These are phyloP conservation scores for Archocentrus centrarchus DNA, from an alignment of 2,113 vertebrate species.

Conservation along the genomic window DNA sequence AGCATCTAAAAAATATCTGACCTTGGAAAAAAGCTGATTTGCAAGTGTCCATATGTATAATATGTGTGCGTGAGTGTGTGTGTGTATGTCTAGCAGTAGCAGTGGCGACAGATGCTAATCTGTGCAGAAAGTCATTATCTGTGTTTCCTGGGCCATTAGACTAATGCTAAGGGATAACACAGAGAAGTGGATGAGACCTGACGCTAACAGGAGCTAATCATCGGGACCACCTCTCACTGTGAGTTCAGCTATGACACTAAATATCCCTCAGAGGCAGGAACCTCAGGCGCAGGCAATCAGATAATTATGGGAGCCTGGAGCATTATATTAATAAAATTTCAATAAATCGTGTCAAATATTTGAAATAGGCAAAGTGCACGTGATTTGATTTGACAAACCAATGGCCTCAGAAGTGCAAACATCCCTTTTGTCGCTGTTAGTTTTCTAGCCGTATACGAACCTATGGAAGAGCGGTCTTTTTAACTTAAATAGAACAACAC, in stretches of 20 bases:
- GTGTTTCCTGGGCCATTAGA: constrained; percentile 77
- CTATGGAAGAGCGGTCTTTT: not conserved
- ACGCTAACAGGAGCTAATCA: constrained; percentile 77
- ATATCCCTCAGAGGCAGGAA: constrained; percentile 61
- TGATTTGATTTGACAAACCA: constrained; percentile 62
- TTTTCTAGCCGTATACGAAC: constrained; percentile 14
- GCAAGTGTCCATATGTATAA: constrained; percentile 27
- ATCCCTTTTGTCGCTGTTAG: constrained; percentile 35
- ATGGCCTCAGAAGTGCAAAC: constrained; percentile 58
- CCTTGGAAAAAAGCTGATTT: constrained; percentile 2
- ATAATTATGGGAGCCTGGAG: constrained; percentile 67
- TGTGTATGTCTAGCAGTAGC: constrained; percentile 7
- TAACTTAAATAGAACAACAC: not conserved
- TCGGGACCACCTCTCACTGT: constrained; percentile 64
- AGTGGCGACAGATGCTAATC: constrained; percentile 71
- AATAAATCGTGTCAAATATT: constrained; percentile 74
- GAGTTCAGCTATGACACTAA: constrained; percentile 70
- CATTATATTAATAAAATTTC: constrained; percentile 68
- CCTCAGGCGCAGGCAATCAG: constrained; percentile 52
- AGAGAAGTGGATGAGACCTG: constrained; percentile 70
- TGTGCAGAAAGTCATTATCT: constrained; percentile 72
- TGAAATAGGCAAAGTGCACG: constrained; percentile 51
- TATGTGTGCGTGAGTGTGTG: constrained; percentile 2
- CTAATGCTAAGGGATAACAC: constrained; percentile 75
- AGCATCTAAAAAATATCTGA: not conserved